Base-by-base conservation (phyloP, 1,140 invertebrate genomes). In the Heliconius hewitsoni region DNA sequence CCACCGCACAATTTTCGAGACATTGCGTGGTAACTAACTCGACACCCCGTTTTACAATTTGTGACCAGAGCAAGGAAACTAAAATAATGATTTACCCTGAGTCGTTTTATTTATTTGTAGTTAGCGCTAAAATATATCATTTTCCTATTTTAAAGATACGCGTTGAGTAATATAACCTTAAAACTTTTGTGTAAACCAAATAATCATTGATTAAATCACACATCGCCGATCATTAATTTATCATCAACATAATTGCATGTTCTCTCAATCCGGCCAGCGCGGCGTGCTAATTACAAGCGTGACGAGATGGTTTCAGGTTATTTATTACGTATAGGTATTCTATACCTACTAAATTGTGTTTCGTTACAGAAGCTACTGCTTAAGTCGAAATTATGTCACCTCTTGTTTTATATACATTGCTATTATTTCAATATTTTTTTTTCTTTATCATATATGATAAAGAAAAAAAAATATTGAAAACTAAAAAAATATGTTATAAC, bases 211-310 rank as follows among this genome's bases (percentile, higher is more conserved):
- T 57, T 23, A 57, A n/a, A 23, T 57, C 55, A 23, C 8, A n/a
- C 8, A 57, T 57, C 55, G n/a, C n/a, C 55, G n/a, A 57, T 57
- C 55, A 57, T 57, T 57, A 57, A 57, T 57, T 57, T 23, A 57
- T 57, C 55, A 57, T n/a, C 55, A 57, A 57, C n/a, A 57, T 57
- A 23, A 57, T 57, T n/a, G 9, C n/a, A 57, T 23, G 9, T 11
- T 8, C 55, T 23, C 55, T 23, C 55, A 19, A 57, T 23, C n/a
- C 8, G n/a, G n/a, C n/a, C 55, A 9, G 55, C 55, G n/a, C n/a
- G 55, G 55, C 55, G 55, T 57, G 55, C 19, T 23, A 57, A 57
- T 57, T 57, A 57, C 55, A 57, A 57, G 55, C 55, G 55, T 57
- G 55, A 57, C 55, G 19, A 57, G 55, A 57, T 19, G 19, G 55